Base-by-base conservation (phyloP, 2,888 invertebrate species). In the Meteorus colon region DNA sequence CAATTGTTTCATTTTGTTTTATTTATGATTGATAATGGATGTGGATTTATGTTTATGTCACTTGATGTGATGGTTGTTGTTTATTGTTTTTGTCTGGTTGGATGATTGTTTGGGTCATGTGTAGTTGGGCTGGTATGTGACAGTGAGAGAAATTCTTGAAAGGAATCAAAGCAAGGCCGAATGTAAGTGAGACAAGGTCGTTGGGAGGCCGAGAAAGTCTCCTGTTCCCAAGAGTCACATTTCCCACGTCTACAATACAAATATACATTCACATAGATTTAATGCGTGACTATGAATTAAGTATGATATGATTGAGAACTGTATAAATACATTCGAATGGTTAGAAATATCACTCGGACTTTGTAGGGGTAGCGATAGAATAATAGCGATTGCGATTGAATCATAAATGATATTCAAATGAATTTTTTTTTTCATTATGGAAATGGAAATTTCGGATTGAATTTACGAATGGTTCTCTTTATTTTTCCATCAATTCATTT, bases 121-220 rank as follows among this genome's bases (percentile, higher is more conserved):
- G 14, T 63, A 31, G 31, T 34, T 34, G 16, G 19, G 37, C 27
- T 24, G 27, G 41, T 45, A 45, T 45, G 69, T 29, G 24, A 60
- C 29, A 29, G 24, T 14, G 37, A 63, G 63, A 62, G 16, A 72
- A 63, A 72, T 48, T 45, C 37, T 24, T 65, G 34, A 65, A 60
- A 34, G 70, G 14, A 48, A 72, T 75, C 37, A 75, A 72, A 74
- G 74, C 74, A 74, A 74, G 75, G 75, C 66, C 67, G 75, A 71
- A 45, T 71, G 37, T 24, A 60, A 55, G 55, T 62, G 70, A 14
- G 60, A 45, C 75, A 75, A 75, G 75, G 75, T 75, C 72, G 75
- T 51, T 59, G 29, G 59, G 55, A 71, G 67, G 37, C 60, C 60
- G 72, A 66, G 75, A 75, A 72, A 72, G 75, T 75, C 51, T 29